Base-by-base conservation (phyloP, 1,140 invertebrate species). In the Hyposmocoma kahamanoa region DNA sequence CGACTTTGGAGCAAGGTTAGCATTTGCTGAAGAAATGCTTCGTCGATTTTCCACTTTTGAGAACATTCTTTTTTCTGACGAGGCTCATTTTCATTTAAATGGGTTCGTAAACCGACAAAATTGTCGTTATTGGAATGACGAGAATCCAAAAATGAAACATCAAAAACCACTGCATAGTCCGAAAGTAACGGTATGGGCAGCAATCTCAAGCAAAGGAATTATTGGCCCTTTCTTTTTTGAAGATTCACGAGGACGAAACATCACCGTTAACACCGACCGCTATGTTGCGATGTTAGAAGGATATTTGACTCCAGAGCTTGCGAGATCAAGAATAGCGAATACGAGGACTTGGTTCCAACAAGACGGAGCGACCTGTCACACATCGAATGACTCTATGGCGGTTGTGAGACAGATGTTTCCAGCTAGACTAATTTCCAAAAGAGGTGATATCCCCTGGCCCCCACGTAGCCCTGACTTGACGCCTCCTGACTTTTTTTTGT, bases 121-220 rank as follows among this genome's bases (percentile, higher is more conserved):
- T n/a, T n/a, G n/a, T n/a, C n/a, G n/a, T n/a, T n/a, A n/a, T n/a
- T n/a, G n/a, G n/a, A n/a, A n/a, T n/a, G n/a, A n/a, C n/a, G n/a
- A n/a, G n/a, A n/a, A n/a, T n/a, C n/a, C n/a, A n/a, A n/a, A n/a
- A n/a, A n/a, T n/a, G n/a, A n/a, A n/a, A n/a, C n/a, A n/a, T n/a
- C n/a, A n/a, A n/a, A 4, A n/a, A 34, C 70, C 63, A 8, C 54
- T 82, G 30, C 74, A 79, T 63, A 60, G 62, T 43, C 54, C 53
- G 17, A 70, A 75, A 59, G 64, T 74, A 9, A 54, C 50, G 36
- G 50, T 58, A 26, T 58, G 52, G 54, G 59, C 58, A 11, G 53
- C 59, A 2, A 54, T 59, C 11, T 62, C 53, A 13, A 43, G 22
- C 10, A 17, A 39, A 36, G 59, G 66, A 46, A 62, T 69, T 22